phyloP scores from a whole-genome alignment of 2,113 vertebrate genomes.

The Garra rufa region DNA sequence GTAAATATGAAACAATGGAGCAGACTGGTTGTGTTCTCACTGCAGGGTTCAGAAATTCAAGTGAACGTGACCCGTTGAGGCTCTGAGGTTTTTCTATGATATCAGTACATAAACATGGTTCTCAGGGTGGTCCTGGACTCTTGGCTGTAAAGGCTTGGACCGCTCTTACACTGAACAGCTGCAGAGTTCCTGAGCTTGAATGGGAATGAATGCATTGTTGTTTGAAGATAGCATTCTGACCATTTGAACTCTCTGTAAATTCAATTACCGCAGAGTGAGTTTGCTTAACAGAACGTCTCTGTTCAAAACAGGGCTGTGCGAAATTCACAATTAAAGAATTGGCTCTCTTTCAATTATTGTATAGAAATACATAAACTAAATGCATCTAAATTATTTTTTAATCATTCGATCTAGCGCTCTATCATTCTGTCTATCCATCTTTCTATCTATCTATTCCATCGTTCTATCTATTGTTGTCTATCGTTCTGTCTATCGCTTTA shows the following conservation, averaged over 20 bases:
- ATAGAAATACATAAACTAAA: not conserved
- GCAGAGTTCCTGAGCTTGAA: conserved; percentile 54
- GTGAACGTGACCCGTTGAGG: conserved; percentile 59
- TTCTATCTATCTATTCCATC: too few relatives aligned
- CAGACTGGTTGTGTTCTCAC: conserved; percentile 62
- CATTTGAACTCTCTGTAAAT: conserved; percentile 71
- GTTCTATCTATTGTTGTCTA: too few relatives aligned
- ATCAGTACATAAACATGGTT: conserved; percentile 37
- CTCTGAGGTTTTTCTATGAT: conserved; percentile 38
- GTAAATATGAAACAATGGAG: conserved; percentile 71
- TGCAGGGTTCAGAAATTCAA: conserved; percentile 65
- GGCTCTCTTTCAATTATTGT: not conserved
- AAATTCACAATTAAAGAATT: not conserved
- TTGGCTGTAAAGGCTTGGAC: conserved; percentile 52
- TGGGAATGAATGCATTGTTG: conserved; percentile 70
- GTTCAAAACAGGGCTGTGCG: not conserved
- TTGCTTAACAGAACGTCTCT: conserved; percentile 22
- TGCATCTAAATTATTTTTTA: too few relatives aligned
- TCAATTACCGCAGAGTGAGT: conserved; percentile 63
- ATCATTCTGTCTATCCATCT: too few relatives aligned
- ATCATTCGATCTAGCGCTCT: too few relatives aligned
- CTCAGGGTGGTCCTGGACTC: conserved; percentile 45
- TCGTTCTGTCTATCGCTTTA: too few relatives aligned
- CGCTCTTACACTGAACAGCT: conserved; percentile 48
- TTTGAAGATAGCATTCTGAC: conserved; percentile 76